A percentile compares a stretch with the other conserved stretches of the same genome.
These are phyloP conservation scores for Cygnus buccinator DNA, from an alignment of 2,113 vertebrate species.

Conservation along the genomic window DNA sequence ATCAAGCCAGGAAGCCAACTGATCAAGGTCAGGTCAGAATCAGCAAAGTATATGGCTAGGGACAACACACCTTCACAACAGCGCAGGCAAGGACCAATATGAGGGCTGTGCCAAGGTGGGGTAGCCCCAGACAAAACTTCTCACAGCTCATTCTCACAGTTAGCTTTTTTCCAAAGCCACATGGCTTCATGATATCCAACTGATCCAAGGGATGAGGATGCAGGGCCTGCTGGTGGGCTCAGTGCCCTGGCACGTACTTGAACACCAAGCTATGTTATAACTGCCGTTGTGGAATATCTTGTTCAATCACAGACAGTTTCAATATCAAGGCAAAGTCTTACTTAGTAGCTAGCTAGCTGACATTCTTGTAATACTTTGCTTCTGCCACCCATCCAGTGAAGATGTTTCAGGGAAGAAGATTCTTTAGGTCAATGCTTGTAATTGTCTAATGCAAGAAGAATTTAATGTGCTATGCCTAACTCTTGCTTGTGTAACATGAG, in stretches of 20 bases:
- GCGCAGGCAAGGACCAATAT: not conserved
- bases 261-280: not conserved
- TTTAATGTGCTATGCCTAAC: not conserved
- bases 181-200: not conserved
- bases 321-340: not conserved
- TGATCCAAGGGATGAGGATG: not conserved
- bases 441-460: not conserved
- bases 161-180: not conserved
- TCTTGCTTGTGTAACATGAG: not conserved
- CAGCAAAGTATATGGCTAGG: not conserved
- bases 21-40: not conserved
- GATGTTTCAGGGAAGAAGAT: not conserved
- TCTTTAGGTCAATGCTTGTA: not conserved
- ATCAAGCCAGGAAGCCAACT: not conserved
- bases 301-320: not conserved
- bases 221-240: not conserved
- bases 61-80: rapidly evolving
- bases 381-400: not conserved
- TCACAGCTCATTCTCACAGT: not conserved
- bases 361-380: not conserved
- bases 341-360: not conserved
- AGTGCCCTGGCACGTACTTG: not conserved
- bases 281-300: not conserved
- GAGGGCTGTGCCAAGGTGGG: not conserved
- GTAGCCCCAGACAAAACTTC: not conserved